A percentile compares a stretch with the other conserved stretches of the same genome.
Conservation (phyloP, 2,113 vertebrate species). For the Plecotus auritus region DNA sequence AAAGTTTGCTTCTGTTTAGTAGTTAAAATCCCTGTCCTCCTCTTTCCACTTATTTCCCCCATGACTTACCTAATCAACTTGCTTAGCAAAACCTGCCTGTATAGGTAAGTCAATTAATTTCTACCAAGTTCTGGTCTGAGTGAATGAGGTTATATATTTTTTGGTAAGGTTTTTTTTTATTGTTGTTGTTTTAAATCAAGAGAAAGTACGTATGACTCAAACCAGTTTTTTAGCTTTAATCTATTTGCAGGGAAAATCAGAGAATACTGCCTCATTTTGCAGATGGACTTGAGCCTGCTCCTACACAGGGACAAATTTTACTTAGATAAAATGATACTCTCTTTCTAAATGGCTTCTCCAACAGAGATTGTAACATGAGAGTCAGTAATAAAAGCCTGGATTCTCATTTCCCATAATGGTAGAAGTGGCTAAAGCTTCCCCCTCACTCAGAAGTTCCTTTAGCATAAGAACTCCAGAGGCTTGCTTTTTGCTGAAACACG, state of each 20-base stretch:
- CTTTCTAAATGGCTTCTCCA: constrained; percentile 28
- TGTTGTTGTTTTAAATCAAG: neutral
- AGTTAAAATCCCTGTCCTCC: neutral
- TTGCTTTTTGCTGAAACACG: neutral
- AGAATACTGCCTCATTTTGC: neutral
- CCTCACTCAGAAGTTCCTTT: neutral
- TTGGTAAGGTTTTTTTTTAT: neutral
- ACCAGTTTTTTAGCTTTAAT: neutral
- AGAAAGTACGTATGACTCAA: neutral
- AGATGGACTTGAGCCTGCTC: neutral
- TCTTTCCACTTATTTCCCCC: neutral
- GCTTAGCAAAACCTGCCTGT: neutral
- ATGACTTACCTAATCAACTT: neutral
- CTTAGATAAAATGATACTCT: neutral
- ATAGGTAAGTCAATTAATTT: neutral
- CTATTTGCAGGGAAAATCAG: neutral
- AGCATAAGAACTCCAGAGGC: neutral
- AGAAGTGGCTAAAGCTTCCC: neutral
- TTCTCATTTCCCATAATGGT: neutral
- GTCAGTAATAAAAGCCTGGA: neutral
- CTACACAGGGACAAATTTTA: neutral
- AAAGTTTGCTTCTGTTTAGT: neutral
- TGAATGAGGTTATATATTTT: neutral
- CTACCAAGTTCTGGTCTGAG: neutral
- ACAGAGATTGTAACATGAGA: neutral